A percentile compares a stretch with the other conserved stretches of the same genome.
These are phyloP conservation scores for Cryptocephalus primarius DNA, from an alignment of 2,888 invertebrate species.

Conservation along the genomic window DNA sequence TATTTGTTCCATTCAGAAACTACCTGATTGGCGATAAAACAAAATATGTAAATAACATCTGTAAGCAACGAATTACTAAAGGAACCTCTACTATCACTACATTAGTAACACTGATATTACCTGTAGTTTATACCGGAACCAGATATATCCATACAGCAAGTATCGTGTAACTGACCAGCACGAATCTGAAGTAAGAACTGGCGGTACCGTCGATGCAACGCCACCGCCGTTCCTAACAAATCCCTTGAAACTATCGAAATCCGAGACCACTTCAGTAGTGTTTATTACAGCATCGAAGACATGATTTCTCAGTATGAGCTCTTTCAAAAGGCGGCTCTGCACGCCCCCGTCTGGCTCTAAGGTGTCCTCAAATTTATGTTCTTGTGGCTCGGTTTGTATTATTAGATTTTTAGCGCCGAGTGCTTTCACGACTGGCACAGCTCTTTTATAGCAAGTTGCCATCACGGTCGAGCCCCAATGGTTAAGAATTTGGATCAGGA, in stretches of 20 bases:
- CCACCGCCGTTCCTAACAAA: conserved; percentile 23
- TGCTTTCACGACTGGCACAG: conserved; percentile 44
- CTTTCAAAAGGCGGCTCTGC: conserved; percentile 13
- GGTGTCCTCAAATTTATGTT: too few relatives aligned
- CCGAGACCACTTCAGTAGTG: conserved; percentile 23
- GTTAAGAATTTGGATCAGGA: conserved; percentile 46
- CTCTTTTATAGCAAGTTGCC: conserved; percentile 41
- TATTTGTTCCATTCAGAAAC: too few relatives aligned
- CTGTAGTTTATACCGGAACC: conserved; percentile 35
- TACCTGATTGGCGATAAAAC: too few relatives aligned
- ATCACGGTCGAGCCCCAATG: conserved; percentile 47
- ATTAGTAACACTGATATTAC: too few relatives aligned
- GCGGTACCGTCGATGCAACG: conserved; percentile 40
- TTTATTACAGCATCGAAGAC: conserved; percentile 30
- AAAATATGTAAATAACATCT: too few relatives aligned
- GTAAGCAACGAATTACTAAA: too few relatives aligned
- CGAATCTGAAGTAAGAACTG: conserved; percentile 40
- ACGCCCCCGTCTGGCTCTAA: too few relatives aligned
- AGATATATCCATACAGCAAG: conserved; percentile 39
- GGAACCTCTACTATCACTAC: too few relatives aligned
- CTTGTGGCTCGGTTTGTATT: too few relatives aligned
- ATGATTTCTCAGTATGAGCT: conserved; percentile 25
- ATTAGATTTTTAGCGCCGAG: conserved; percentile 34
- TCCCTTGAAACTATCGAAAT: conserved; percentile 16
- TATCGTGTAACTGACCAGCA: conserved; percentile 40